phyloP scores from a whole-genome alignment of 1,140 invertebrate genomes.

The Neodiprion fabricii region DNA sequence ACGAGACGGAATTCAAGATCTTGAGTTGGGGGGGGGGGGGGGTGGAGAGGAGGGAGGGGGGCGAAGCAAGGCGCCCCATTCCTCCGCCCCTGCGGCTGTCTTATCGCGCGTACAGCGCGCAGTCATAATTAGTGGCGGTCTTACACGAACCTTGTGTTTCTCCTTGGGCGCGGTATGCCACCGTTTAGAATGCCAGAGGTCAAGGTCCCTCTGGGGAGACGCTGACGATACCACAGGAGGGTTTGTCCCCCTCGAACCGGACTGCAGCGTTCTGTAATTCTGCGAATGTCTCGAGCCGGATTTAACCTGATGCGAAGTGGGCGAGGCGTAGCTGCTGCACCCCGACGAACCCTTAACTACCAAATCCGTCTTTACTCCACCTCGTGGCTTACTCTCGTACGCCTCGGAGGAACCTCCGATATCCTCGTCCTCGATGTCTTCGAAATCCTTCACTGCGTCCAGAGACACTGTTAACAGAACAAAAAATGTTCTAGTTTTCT shows the following conservation, averaged over 20 bases:
- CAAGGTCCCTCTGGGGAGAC: conserved; percentile 44
- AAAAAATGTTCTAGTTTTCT: background rate
- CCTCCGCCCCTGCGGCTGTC: no score
- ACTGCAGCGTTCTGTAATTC: conserved; percentile 54
- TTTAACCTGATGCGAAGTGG: conserved; percentile 48
- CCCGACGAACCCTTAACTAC: background rate
- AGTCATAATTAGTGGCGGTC: no score
- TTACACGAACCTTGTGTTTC: conserved; percentile 62
- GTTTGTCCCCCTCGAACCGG: conserved; percentile 37
- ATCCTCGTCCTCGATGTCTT: background rate
- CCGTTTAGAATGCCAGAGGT: conserved; percentile 56
- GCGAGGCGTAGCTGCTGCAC: conserved; percentile 9
- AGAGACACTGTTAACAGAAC: no score
- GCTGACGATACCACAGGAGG: conserved; percentile 23
- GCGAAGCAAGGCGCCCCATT: no score
- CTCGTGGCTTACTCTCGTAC: background rate
- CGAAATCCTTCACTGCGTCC: background rate
- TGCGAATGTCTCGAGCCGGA: conserved; percentile 51
- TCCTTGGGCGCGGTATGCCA: conserved; percentile 69
- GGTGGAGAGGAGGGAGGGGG: no score
- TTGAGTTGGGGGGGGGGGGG: background rate
- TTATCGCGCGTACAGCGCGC: no score
- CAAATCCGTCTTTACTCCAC: background rate
- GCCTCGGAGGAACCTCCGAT: background rate
- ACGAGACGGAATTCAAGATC: background rate